Base-by-base conservation (phyloP, 2,797 vertebrate genomes). In the Enteromius radiatus region DNA sequence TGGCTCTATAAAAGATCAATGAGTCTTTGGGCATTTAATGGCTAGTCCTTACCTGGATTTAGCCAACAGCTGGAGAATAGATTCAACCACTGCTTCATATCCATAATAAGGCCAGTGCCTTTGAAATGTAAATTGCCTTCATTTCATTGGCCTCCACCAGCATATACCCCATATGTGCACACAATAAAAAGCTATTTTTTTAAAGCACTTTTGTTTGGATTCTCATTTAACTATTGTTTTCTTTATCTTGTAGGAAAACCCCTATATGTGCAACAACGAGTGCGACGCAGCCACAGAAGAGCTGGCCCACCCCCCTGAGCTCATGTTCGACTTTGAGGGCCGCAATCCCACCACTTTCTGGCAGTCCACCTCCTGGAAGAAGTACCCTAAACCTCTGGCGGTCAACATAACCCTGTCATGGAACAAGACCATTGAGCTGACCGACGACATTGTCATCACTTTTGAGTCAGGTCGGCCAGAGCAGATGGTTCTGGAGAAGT, bases 211-310 rank as follows among this genome's bases (percentile, higher is more conserved):
- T 83, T 64, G 67, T 73, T 78, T 75, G 11, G 3, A 59, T 75
- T 54, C 52, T 76, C 31, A n/a, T 31, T 85, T 79, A 47, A 65
- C 2, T 54, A 38, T 76, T 90, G 76, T 85, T 84, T 90, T 86
- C 89, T 45, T 85, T 7, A 68, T 28, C 83, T 80, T 88, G 28
- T 81, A 99, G 98, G 98, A 98, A 82, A 99, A 99, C 90, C 98
- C 98, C 8, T 99, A 99, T 94, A 99, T 99, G 98, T 99, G 98
- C 92, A 99, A 99, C 92, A 99, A 99, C 14, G 98, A 99, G 92
- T 99, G 98, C 87, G 98, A 99, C 19, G 97, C 98, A 0, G 94
- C 86, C 86, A 99, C 97, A 7, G 96, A 97, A 0, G 98, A 99
- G 86, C 92, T 99, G 59, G 97, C 98, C 61, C 98, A 99, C 88